These are phyloP conservation scores for Hiodon alosoides DNA, from an alignment of 2,113 vertebrate genomes.

Conservation along the genomic window DNA sequence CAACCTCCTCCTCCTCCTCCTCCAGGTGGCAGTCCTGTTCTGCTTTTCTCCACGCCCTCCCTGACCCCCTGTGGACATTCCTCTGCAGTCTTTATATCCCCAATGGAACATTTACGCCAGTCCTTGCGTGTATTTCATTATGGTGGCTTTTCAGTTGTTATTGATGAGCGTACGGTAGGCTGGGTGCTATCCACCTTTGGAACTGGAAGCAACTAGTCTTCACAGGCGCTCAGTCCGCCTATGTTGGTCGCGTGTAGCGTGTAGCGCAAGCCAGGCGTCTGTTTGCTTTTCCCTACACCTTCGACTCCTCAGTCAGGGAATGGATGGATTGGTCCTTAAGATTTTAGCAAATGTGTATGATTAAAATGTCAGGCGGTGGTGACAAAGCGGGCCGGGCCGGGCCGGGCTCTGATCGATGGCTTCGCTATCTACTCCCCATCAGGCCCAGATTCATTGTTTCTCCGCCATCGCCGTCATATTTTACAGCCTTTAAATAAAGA, in stretches of 20 bases:
- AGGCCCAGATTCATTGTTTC: conserved; percentile 32
- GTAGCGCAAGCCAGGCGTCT: background rate
- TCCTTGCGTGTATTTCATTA: too few relatives aligned
- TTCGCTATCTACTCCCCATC: conserved; percentile 16
- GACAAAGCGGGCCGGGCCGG: conserved; percentile 14
- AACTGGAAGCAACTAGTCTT: too few relatives aligned
- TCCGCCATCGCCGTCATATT: conserved; percentile 29
- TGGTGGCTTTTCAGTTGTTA: too few relatives aligned
- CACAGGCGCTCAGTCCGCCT: background rate
- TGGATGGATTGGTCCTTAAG: conserved; percentile 1
- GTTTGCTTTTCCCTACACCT: conserved; percentile 11
- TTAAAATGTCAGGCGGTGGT: conserved; percentile 23
- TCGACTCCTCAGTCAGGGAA: conserved; percentile 20
- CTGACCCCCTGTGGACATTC: too few relatives aligned
- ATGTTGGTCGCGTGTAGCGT: too few relatives aligned
- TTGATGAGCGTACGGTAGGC: too few relatives aligned
- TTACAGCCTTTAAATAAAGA: conserved; percentile 30
- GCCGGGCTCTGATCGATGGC: conserved; percentile 31
- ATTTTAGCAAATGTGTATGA: conserved; percentile 11
- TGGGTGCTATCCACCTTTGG: too few relatives aligned
- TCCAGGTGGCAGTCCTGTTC: too few relatives aligned
- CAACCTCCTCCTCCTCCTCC: too few relatives aligned
- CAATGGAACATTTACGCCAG: too few relatives aligned
- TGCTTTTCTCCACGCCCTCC: too few relatives aligned
- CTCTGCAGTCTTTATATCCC: too few relatives aligned